phyloP scores from a whole-genome alignment of 1,140 invertebrate genomes.

The Drosophila azteca region DNA sequence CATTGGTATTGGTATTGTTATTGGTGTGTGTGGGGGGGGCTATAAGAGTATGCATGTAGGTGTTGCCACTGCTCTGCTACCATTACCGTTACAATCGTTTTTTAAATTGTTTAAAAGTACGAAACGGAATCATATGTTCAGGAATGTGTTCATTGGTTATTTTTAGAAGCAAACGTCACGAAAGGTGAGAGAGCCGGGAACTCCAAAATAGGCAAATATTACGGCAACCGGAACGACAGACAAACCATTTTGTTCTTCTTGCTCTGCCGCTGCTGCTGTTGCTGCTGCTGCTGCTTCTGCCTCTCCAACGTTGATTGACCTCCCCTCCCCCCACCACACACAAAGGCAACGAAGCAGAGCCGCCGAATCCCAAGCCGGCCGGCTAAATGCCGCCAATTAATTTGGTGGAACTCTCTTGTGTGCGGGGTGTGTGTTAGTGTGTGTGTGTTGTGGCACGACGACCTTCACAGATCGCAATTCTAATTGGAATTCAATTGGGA shows the following conservation, averaged over 20 bases:
- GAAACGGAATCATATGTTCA: conserved; percentile 24
- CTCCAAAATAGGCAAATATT: too few species aligned
- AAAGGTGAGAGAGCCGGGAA: conserved; percentile 24
- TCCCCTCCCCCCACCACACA: conserved; percentile 13
- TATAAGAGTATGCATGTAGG: too few species aligned
- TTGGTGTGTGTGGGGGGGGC: too few species aligned
- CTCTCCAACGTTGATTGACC: conserved; percentile 35
- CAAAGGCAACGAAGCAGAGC: conserved; percentile 10
- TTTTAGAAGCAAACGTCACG: conserved; percentile 42
- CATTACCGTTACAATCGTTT: conserved; percentile 32
- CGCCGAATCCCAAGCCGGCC: conserved; percentile 50
- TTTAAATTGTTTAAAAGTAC: conserved; percentile 21
- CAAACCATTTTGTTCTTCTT: not conserved
- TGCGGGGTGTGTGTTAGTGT: not conserved
- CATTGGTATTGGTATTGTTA: conserved; percentile 2
- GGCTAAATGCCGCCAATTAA: conserved; percentile 36
- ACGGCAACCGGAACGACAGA: conserved; percentile 26
- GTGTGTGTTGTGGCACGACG: conserved; percentile 14
- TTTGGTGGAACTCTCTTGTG: conserved; percentile 20
- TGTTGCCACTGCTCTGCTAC: not conserved
- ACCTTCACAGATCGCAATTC: conserved; percentile 65
- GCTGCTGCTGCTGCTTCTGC: conserved; percentile 2
- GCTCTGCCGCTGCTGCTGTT: not conserved
- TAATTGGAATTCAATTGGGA: conserved; percentile 69
- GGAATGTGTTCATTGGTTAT: conserved; percentile 44